phyloP scores from a whole-genome alignment of 2,797 vertebrate genomes.

The Eurystomus glaucurus region DNA sequence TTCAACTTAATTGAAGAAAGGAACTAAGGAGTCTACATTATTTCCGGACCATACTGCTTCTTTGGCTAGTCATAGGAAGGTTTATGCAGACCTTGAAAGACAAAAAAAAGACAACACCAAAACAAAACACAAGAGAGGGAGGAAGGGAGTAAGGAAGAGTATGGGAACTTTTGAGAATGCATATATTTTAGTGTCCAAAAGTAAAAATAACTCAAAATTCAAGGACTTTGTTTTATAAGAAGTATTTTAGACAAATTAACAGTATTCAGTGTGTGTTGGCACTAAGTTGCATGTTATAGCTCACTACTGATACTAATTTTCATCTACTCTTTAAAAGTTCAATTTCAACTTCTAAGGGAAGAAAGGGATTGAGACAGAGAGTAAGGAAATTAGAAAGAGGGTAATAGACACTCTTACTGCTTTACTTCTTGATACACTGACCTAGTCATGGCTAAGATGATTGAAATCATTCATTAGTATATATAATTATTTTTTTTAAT shows the following conservation, averaged over 20 bases:
- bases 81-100: neutral
- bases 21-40: neutral
- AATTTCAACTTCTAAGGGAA: slow-evolving; percentile 6
- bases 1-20: neutral
- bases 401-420: neutral
- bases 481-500: neutral
- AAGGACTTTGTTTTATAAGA: neutral
- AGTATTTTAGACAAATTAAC: neutral
- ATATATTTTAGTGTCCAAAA: neutral
- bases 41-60: neutral
- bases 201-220: neutral
- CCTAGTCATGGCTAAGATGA: neutral
- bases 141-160: neutral
- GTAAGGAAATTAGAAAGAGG: neutral
- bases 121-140: no score
- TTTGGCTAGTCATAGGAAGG: neutral
- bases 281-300: neutral
- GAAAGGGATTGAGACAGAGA: neutral
- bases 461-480: neutral
- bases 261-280: neutral
- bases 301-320: slow-evolving; percentile 30
- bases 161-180: neutral
- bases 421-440: neutral
- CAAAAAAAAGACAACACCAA: neutral
- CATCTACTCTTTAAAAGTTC: neutral